Evolutionary conservation across 2,113 vertebrate genomes (phyloP).

Genomic region (Marcusenius ussheri): DNA sequence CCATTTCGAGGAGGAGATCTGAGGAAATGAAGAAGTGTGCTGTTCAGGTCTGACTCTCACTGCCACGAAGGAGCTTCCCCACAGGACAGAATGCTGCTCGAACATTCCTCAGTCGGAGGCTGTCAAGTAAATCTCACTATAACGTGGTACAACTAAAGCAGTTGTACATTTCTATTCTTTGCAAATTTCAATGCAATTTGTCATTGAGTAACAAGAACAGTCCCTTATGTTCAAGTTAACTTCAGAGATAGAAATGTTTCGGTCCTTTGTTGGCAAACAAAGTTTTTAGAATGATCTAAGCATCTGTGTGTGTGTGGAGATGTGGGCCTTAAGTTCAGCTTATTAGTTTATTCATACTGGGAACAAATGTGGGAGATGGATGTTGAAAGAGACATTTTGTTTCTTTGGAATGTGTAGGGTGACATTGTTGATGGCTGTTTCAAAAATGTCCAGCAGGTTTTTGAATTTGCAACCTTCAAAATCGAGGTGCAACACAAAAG

Average conservation of each 20-base stretch:
- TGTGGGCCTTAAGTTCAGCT: background rate
- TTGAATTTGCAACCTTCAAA: constrained; percentile 24
- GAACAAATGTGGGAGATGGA: background rate
- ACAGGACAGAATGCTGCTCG: background rate
- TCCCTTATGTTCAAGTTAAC: background rate
- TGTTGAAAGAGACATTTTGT: background rate
- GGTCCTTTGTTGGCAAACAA: background rate
- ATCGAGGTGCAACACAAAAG: background rate
- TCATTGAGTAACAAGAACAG: background rate
- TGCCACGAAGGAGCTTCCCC: background rate
- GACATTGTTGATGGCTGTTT: background rate
- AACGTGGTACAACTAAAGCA: background rate
- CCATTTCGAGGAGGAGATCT: background rate
- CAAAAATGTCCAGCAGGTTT: background rate
- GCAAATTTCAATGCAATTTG: background rate
- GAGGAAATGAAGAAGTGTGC: background rate
- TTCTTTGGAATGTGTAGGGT: background rate
- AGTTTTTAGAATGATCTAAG: background rate
- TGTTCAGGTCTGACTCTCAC: background rate
- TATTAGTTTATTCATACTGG: background rate
- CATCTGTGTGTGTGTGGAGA: background rate
- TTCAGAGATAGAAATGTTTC: background rate
- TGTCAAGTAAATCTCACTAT: background rate
- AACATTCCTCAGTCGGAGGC: background rate
- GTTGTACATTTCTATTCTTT: background rate